Base-by-base conservation (phyloP, 2,113 vertebrate genomes). In the Lasiurus cinereus region DNA sequence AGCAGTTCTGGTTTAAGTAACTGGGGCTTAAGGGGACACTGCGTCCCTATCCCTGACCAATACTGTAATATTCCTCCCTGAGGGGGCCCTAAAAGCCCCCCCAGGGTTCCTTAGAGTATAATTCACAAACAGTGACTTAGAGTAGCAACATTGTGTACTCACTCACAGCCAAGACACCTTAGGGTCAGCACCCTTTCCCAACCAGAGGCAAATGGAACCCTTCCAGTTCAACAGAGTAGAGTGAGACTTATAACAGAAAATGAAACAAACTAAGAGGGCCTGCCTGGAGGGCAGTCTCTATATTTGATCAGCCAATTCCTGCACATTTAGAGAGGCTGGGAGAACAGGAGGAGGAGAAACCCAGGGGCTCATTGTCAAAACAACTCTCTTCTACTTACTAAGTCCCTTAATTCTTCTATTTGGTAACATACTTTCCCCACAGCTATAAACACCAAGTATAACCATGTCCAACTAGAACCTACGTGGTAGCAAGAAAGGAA, bases 401-500 rank as follows among this genome's bases (percentile, higher is more conserved):
- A 8, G 4, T 79, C 31, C 56, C n/a, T 31, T 16, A 36, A 14
- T 27, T 74, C 74, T 48, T 90, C 74, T 73, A 19, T 31, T 36
- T 82, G 83, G 43, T n/a, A 69, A 36, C 27, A 29, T 3, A 31
- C 10, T 43, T 82, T 48, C 78, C 56, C 59, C 77, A 87, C 0
- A 48, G 64, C 39, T 50, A 24, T 10, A 19, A 52, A 85, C 56
- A 70, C 31, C 39, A 85, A 90, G 31, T 59, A 29, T 21, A 70
- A 82, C 73, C 29, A 76, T 87, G 74, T 87, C 66, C 76, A 79
- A 76, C 66, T 10, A 93, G 48, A 91, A 31, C 5, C n/a, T 77
- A 36, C 11, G 73, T 76, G 97, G 97, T 87, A 98, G 98, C 98
- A 95, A 95, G 91, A 96, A 97, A 96, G 70, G 82, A 96, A 97